Evolutionary conservation across 2,113 vertebrate genomes (phyloP).

Genomic region (Channa argus): DNA sequence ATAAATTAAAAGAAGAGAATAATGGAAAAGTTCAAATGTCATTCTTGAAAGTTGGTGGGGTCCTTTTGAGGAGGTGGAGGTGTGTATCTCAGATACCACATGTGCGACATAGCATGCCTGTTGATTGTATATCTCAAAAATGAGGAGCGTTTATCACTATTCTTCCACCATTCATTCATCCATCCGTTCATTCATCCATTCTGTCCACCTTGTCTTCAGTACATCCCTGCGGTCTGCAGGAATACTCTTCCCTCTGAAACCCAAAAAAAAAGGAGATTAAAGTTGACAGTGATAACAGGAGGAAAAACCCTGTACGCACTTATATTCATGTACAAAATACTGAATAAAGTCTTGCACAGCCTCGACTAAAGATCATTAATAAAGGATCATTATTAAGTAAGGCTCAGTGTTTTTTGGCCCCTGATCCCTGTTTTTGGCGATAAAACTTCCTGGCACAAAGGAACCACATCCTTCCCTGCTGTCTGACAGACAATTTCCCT

Average conservation of each 20-base stretch:
- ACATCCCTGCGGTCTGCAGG: conserved; percentile 96
- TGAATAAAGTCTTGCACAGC: conserved; percentile 10
- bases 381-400: conserved; percentile 53
- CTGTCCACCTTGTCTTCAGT: conserved; percentile 79
- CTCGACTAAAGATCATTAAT: conserved; percentile 47
- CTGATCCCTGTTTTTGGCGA: conserved; percentile 68
- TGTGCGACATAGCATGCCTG: conserved; percentile 53
- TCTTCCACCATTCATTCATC: conserved; percentile 30
- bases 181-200: conserved; percentile 12
- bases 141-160: conserved; percentile 43
- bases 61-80: conserved; percentile 32
- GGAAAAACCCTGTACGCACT: neutral
- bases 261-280: conserved; percentile 51
- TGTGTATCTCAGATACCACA: conserved; percentile 30
- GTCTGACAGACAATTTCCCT: conserved; percentile 99
- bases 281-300: neutral
- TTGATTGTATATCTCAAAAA: conserved; percentile 47
- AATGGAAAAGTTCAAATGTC: conserved; percentile 64
- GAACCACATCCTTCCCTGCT: conserved; percentile 86
- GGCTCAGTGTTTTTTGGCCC: conserved; percentile 45
- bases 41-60: conserved; percentile 42
- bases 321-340: conserved; percentile 37
- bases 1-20: conserved; percentile 77
- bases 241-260: conserved; percentile 97
- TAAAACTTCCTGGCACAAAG: conserved; percentile 81